phyloP scores from a whole-genome alignment of 1,140 invertebrate genomes.

The Anthonomus grandis region DNA sequence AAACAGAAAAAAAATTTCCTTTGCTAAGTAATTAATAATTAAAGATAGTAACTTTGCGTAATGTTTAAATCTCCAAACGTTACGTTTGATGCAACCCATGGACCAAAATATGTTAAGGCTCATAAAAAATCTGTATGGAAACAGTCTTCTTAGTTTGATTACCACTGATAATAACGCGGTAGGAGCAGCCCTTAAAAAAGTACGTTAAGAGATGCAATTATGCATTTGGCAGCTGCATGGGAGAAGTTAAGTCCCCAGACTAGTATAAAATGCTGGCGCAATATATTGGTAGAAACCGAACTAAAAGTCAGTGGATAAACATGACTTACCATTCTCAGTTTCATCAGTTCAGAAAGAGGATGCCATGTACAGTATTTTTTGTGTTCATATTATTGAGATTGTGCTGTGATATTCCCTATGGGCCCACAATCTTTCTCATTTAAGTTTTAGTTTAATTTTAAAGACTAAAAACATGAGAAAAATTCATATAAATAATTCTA shows the following conservation, averaged over 20 bases:
- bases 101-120: neutral
- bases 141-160: neutral
- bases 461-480: too few relatives aligned
- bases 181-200: neutral
- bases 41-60: neutral
- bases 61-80: neutral
- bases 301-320: slow-evolving; percentile 7
- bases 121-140: neutral
- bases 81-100: neutral
- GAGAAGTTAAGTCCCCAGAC: slow-evolving; percentile 25
- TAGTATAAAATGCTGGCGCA: slow-evolving; percentile 30
- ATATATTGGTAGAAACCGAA: slow-evolving; percentile 14
- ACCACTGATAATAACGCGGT: neutral
- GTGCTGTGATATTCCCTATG: too few relatives aligned
- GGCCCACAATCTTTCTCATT: too few relatives aligned
- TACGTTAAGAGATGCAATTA: too few relatives aligned
- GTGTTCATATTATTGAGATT: too few relatives aligned
- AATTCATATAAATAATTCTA: too few relatives aligned
- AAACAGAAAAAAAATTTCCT: too few relatives aligned
- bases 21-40: neutral
- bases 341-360: too few relatives aligned
- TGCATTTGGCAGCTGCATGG: slow-evolving; percentile 28
- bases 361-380: too few relatives aligned
- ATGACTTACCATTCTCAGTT: slow-evolving; percentile 19
- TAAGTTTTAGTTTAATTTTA: too few relatives aligned